Percentiles rank a stretch among this genome's conserved stretches.
Evolutionary conservation across 2,113 vertebrate species (phyloP).

Genomic region (Nettapus auritus): DNA sequence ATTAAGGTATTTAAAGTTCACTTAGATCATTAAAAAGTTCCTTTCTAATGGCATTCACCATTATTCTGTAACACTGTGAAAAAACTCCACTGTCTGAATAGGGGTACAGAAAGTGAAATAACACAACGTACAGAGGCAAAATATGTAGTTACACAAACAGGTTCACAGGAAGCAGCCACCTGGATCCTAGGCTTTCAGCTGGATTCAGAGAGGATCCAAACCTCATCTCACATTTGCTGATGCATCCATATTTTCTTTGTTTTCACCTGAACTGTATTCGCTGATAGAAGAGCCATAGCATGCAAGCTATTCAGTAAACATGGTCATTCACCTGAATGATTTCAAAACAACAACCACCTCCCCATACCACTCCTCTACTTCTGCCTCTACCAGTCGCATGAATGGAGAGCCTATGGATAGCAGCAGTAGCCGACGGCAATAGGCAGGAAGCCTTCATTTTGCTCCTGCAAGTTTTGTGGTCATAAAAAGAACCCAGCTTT

Average conservation of each 20-base stretch:
- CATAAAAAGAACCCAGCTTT: not conserved
- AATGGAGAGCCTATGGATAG: not conserved
- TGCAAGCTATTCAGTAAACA: not conserved
- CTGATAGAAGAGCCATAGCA: not conserved
- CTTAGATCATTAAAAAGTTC: not conserved
- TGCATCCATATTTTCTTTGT: not conserved
- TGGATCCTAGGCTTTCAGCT: not conserved
- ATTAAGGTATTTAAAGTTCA: not conserved
- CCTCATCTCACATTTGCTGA: not conserved
- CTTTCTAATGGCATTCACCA: accelerated
- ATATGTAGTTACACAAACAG: not conserved
- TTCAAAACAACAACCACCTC: not conserved
- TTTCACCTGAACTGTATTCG: not conserved
- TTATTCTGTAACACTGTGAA: not conserved
- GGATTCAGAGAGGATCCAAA: not conserved
- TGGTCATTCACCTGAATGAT: not conserved
- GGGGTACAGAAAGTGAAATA: not conserved
- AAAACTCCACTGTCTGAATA: not conserved
- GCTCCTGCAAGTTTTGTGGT: not conserved
- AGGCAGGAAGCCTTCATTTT: not conserved
- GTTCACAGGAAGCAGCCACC: not conserved
- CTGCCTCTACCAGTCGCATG: not conserved
- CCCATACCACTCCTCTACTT: not conserved
- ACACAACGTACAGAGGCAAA: not conserved
- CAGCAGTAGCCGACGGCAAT: not conserved